Evolutionary conservation across 2,797 vertebrate species (phyloP).

Genomic region (Pampus argenteus): DNA sequence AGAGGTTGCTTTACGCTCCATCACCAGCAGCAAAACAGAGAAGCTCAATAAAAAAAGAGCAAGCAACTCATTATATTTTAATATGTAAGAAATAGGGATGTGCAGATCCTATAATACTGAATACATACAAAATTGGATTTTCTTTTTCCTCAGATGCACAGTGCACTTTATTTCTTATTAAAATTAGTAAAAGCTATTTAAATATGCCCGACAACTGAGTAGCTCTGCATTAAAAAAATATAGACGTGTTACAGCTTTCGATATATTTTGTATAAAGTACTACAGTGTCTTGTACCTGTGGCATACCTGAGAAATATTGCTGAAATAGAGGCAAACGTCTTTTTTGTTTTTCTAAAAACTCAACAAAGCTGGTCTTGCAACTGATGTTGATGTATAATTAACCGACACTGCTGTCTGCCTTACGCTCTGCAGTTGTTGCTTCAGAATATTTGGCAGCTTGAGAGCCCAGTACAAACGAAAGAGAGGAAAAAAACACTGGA

Average conservation of each 20-base stretch:
- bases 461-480: constrained; percentile 26
- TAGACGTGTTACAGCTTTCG: not conserved
- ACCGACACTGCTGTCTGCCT: constrained; percentile 21
- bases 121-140: not conserved
- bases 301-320: no score
- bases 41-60: constrained; percentile 18
- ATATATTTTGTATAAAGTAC: not conserved
- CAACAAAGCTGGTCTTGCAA: no score
- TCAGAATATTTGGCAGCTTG: constrained; percentile 17
- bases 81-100: not conserved
- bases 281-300: not conserved
- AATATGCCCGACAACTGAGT: not conserved
- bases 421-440: constrained; percentile 1
- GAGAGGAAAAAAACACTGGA: not conserved
- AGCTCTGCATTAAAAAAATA: not conserved
- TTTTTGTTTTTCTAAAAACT: no score
- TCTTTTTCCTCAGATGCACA: not conserved
- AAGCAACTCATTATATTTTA: constrained; percentile 1
- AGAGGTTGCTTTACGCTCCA: constrained; percentile 36
- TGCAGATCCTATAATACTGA: not conserved
- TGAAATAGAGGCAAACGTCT: no score
- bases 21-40: constrained; percentile 25
- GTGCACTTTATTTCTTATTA: not conserved
- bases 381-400: no score
- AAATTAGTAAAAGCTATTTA: not conserved